Conservation (phyloP, 23 tunicate genomes). For the Ascidia mentula region DNA sequence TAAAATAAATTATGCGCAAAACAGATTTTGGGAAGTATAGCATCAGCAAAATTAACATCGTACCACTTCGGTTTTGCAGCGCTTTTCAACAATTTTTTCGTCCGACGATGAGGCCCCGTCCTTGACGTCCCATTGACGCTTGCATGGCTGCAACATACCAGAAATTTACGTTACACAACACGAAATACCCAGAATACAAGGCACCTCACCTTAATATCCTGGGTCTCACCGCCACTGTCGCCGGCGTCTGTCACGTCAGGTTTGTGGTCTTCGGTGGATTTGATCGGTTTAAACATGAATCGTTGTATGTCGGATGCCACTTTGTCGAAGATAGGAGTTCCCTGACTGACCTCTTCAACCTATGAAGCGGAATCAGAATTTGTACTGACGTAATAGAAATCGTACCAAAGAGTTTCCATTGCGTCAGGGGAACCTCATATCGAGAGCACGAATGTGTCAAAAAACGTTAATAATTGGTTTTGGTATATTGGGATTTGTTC, state of each 20-base stretch:
- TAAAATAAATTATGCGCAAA: neutral
- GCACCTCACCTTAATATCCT: neutral
- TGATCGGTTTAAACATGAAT: constrained; percentile 86
- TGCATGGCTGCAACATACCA: constrained; percentile 28
- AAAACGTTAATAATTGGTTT: too few relatives aligned
- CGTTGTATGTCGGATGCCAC: constrained; percentile 8
- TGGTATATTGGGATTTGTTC: too few relatives aligned
- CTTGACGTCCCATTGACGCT: constrained; percentile 40
- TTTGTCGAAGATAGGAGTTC: neutral
- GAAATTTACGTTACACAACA: neutral
- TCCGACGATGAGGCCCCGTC: constrained; percentile 10
- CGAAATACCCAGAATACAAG: neutral
- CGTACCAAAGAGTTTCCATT: too few relatives aligned
- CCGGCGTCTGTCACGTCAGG: neutral
- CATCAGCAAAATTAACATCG: too few relatives aligned
- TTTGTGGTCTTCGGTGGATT: constrained; percentile 24
- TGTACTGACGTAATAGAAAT: too few relatives aligned
- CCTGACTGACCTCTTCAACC: neutral
- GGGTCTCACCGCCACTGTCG: constrained; percentile 13
- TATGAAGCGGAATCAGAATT: too few relatives aligned
- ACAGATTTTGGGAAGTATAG: neutral
- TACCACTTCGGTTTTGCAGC: constrained; percentile 33
- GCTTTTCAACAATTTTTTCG: constrained; percentile 22
- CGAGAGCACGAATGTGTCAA: too few relatives aligned
- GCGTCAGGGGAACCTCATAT: too few relatives aligned